phyloP scores from a whole-genome alignment of 2,888 invertebrate species.

The Lasioglossum oenotherae region DNA sequence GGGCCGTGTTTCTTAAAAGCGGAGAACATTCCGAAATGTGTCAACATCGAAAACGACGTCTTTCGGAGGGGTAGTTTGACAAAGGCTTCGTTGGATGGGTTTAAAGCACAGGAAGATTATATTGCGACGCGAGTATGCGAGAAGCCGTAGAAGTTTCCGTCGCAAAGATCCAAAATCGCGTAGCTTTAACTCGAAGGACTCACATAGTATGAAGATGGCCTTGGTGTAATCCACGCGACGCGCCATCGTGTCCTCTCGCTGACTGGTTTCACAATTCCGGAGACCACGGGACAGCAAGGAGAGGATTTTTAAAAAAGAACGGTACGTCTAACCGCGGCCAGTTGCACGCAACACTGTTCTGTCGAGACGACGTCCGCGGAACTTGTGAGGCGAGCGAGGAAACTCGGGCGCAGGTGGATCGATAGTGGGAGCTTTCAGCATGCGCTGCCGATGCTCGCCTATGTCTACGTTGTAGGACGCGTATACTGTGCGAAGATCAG shows the following conservation, averaged over 20 bases:
- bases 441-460: conserved; percentile 72
- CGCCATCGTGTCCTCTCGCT: conserved; percentile 67
- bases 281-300: neutral
- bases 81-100: neutral
- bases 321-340: conserved; percentile 43
- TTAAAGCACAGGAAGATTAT: neutral
- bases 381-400: conserved; percentile 76
- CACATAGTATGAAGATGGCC: conserved; percentile 77
- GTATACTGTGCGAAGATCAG: neutral
- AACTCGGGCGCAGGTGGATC: conserved; percentile 72
- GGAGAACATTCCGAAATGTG: neutral
- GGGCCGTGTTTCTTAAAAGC: neutral
- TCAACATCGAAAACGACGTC: neutral
- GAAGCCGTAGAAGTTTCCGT: neutral
- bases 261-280: neutral
- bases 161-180: neutral
- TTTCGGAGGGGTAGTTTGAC: neutral
- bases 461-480: neutral
- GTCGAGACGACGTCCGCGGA: conserved; percentile 75
- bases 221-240: conserved; percentile 66
- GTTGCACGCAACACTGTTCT: conserved; percentile 62
- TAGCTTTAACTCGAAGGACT: conserved; percentile 60
- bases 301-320: conserved; percentile 27
- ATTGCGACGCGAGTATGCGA: neutral
- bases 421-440: conserved; percentile 78